Evolutionary conservation across 2,113 vertebrate species (phyloP).

Genomic region (Sminthopsis crassicaudata): DNA sequence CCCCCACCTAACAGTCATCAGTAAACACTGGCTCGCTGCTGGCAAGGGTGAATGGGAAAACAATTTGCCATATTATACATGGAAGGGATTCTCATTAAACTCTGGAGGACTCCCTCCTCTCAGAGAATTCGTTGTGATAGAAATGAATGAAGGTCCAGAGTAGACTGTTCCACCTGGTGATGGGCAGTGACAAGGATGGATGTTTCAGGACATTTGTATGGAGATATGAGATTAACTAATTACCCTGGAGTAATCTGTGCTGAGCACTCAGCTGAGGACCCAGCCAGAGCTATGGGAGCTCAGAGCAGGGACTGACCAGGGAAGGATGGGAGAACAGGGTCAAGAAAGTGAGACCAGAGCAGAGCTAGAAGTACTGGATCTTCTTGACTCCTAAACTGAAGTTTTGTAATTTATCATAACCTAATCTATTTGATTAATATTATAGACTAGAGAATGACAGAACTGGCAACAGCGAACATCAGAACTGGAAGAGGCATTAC

Average conservation of each 20-base stretch:
- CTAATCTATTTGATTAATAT: not conserved
- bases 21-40: not conserved
- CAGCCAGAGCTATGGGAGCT: not conserved
- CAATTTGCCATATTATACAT: not conserved
- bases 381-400: not conserved
- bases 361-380: not conserved
- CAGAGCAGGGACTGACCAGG: not conserved
- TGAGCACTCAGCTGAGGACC: not conserved
- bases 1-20: not conserved
- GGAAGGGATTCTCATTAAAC: constrained; percentile 2
- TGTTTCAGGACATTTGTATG: not conserved
- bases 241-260: not conserved
- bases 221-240: not conserved
- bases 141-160: not conserved
- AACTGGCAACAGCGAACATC: too few species aligned
- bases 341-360: not conserved
- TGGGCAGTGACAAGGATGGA: not conserved
- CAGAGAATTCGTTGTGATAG: not conserved
- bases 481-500: not conserved
- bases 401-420: not conserved
- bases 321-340: not conserved
- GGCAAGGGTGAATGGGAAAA: not conserved
- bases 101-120: not conserved
- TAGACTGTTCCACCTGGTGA: not conserved
- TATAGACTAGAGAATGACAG: not conserved